These are phyloP conservation scores for Psophia crepitans DNA, from an alignment of 2,113 vertebrate species.

Conservation along the genomic window DNA sequence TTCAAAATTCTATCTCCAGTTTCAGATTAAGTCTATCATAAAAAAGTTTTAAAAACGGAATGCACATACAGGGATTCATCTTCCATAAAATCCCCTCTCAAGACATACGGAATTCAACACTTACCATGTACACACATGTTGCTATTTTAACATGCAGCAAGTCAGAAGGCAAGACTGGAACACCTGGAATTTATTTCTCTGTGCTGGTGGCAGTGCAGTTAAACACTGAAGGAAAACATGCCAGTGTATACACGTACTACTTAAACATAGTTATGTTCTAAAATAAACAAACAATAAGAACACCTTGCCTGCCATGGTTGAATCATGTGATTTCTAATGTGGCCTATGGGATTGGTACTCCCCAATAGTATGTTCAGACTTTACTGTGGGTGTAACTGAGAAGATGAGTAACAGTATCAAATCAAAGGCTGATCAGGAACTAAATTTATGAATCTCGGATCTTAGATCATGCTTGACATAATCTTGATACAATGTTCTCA, in stretches of 20 bases:
- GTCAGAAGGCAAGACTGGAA: not conserved
- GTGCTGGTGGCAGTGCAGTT: not conserved
- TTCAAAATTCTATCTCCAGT: not conserved
- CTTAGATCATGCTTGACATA: not conserved
- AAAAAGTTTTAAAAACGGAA: not conserved
- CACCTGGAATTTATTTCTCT: not conserved
- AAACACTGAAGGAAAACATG: not conserved
- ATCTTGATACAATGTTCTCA: not conserved
- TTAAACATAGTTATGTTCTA: fast-evolving
- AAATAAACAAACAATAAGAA: not conserved
- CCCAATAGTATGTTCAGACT: not conserved
- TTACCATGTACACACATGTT: not conserved
- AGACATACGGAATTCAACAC: not conserved
- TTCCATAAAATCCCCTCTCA: not conserved
- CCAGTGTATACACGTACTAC: not conserved
- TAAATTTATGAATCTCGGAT: not conserved
- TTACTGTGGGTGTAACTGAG: not conserved
- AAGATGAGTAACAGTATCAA: not conserved
- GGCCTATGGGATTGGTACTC: not conserved
- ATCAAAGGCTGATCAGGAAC: not conserved
- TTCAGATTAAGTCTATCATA: not conserved
- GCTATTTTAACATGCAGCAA: not conserved
- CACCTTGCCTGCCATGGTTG: not conserved
- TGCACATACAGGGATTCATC: not conserved
- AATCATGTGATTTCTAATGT: not conserved